These are phyloP conservation scores for Desmophyllum pertusum DNA, from an alignment of 92 coral and sea anemone species.

Conservation along the genomic window DNA sequence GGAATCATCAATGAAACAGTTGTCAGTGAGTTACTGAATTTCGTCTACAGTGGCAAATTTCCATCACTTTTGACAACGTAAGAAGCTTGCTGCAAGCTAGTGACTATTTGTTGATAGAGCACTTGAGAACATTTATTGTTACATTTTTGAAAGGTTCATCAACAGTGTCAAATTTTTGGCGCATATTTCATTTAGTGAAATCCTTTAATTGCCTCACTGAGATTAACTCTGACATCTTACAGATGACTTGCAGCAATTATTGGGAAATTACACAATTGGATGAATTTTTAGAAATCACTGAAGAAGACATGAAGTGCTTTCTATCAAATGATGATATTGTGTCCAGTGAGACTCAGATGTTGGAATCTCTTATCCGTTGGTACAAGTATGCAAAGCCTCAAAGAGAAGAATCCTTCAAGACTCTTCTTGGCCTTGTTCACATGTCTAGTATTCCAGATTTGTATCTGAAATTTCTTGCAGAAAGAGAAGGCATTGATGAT, in stretches of 20 bases:
- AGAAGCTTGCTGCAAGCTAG: conserved; percentile 51
- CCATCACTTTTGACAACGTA: conserved; percentile 44
- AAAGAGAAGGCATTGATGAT: conserved; percentile 40
- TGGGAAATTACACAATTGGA: conserved; percentile 42
- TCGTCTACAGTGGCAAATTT: conserved; percentile 54
- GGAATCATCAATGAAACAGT: conserved; percentile 44
- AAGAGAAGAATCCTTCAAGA: conserved; percentile 31
- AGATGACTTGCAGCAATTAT: conserved; percentile 43
- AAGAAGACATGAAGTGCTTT: conserved; percentile 43
- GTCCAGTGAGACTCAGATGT: conserved; percentile 60
- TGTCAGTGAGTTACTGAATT: conserved; percentile 48
- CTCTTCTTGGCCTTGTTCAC: conserved; percentile 33
- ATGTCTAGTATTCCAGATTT: conserved; percentile 47
- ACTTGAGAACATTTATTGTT: conserved; percentile 48
- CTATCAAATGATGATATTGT: conserved; percentile 61
- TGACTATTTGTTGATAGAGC: conserved; percentile 55
- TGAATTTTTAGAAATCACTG: conserved; percentile 50
- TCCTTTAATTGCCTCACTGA: conserved; percentile 42
- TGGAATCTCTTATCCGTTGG: conserved; percentile 61
- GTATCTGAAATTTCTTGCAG: conserved; percentile 49
- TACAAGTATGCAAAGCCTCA: conserved; percentile 37
- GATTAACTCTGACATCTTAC: conserved; percentile 32
- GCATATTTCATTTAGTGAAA: conserved; percentile 41
- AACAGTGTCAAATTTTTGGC: conserved; percentile 40
- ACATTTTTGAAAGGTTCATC: conserved; percentile 43